A percentile compares a stretch with the other conserved stretches of the same genome.
These are phyloP conservation scores for Pissodes strobi DNA, from an alignment of 1,140 invertebrate genomes.

Conservation along the genomic window DNA sequence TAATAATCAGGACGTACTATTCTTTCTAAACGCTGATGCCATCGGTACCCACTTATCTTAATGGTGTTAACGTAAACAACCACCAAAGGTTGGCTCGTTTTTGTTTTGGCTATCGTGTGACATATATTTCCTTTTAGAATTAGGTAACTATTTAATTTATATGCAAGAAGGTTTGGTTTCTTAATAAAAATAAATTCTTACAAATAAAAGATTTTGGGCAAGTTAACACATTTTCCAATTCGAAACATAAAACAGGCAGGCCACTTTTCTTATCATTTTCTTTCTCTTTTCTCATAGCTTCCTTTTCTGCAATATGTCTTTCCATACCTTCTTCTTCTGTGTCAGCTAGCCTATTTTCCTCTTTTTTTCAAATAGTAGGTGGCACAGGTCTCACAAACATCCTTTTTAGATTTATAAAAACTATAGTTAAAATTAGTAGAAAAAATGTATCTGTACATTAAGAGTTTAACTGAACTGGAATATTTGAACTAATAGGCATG, in stretches of 20 bases:
- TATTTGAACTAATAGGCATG: not conserved
- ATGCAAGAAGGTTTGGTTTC: too few relatives aligned
- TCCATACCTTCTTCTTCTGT: conserved; percentile 10
- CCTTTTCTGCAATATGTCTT: conserved; percentile 21
- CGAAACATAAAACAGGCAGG: conserved; percentile 19
- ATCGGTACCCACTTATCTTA: too few relatives aligned
- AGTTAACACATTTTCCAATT: too few relatives aligned
- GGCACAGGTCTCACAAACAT: conserved; percentile 21
- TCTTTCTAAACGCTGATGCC: too few relatives aligned
- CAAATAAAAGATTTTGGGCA: conserved; percentile 20
- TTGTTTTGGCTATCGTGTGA: too few relatives aligned
- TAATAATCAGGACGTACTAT: too few relatives aligned
- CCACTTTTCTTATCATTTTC: conserved; percentile 17
- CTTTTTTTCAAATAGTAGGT: conserved; percentile 17
- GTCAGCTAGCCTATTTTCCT: conserved; percentile 19
- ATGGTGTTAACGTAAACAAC: too few relatives aligned
- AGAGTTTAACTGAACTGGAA: conserved; percentile 5
- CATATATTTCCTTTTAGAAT: too few relatives aligned
- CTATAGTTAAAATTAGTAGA: conserved; percentile 20
- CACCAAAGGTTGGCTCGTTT: too few relatives aligned
- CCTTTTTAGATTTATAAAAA: conserved; percentile 24
- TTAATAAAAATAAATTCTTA: too few relatives aligned
- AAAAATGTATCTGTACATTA: conserved; percentile 22
- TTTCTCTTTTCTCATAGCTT: conserved; percentile 13
- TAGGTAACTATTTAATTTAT: too few relatives aligned